These are phyloP conservation scores for Parotia lawesii DNA, from an alignment of 2,113 vertebrate genomes.

Conservation along the genomic window DNA sequence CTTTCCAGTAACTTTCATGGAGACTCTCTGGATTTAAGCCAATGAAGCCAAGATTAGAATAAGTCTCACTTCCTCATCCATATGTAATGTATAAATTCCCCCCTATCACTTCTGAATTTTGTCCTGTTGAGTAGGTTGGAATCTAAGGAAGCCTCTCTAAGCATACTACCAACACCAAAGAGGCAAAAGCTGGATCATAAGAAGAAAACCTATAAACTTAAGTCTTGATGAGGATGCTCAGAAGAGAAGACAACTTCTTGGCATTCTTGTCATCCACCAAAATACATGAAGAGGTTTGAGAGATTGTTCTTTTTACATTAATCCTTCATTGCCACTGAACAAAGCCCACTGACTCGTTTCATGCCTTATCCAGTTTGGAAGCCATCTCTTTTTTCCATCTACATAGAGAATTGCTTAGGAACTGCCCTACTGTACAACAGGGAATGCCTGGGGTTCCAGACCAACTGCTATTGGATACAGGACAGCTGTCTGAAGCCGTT, in stretches of 20 bases:
- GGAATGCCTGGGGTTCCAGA: not conserved
- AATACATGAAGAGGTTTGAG: not conserved
- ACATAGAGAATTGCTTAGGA: not conserved
- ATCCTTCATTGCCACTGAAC: not conserved
- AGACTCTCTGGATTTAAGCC: not conserved
- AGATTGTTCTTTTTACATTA: not conserved
- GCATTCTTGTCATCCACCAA: not conserved
- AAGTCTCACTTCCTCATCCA: not conserved
- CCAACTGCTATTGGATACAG: not conserved
- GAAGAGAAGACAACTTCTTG: not conserved
- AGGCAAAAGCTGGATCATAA: not conserved
- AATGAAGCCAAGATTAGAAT: not conserved
- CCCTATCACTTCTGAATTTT: not conserved
- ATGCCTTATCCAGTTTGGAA: not conserved
- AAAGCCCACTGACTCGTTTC: not conserved
- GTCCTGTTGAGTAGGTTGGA: not conserved
- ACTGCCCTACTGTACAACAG: not conserved
- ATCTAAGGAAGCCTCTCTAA: not conserved
- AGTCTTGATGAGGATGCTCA: not conserved
- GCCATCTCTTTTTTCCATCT: not conserved
- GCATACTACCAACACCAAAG: not conserved
- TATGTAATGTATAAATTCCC: not conserved
- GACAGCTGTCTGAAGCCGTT: not conserved
- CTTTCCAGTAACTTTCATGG: not conserved
- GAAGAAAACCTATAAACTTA: not conserved